Evolutionary conservation across 2,113 vertebrate genomes (phyloP), one percentile per base, ranked within the genome.

Genomic region (Festucalex cinctus): DNA sequence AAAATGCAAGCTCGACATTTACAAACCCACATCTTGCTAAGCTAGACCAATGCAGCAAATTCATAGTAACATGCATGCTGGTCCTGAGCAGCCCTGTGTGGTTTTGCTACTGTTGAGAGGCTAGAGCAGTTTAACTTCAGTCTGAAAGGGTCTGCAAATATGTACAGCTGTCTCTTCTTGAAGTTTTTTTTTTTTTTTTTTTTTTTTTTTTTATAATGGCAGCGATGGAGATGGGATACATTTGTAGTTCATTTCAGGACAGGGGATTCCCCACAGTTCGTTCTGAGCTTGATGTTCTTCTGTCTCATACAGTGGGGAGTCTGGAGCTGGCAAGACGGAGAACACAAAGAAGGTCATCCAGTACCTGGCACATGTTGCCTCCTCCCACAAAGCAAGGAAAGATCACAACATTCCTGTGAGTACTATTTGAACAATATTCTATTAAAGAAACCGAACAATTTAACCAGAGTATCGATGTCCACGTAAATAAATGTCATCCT

Each of bases 291-390:
- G 37, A 26, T 65, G 1, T 53, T 68, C 19, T 75, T 63, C 51
- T 75, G 12, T 66, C 20, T 69, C 86, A 39, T 84, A 98, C 85
- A 98, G 97, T 88, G 97, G 97, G 74, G 97, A 99, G 91, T 99
- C 97, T 0, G 97, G 97, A 84, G 97, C 97, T 1, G 97, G 97
- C 79, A 98, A 99, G 92, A 99, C 97, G 0, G 96, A 99, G 83
- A 98, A 99, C 88, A 98, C 97, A 8, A 99, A 99, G 90, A 98
- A 99, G 82, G 97, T 99, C 67, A 99, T 99, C 87, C 97, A 99
- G 71, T 99, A 99, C 89, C 92, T 99, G 82, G 97, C 97, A 63
- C 96, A 99, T 6, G 97, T 99, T 68, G 96, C 97, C 71, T 98
- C 97, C 73, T 99, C 97, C 63, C 97, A 98, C 81, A 98, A 97